Evolutionary conservation across 1,140 invertebrate genomes (phyloP).

Genomic region (Drosophila subobscura): DNA sequence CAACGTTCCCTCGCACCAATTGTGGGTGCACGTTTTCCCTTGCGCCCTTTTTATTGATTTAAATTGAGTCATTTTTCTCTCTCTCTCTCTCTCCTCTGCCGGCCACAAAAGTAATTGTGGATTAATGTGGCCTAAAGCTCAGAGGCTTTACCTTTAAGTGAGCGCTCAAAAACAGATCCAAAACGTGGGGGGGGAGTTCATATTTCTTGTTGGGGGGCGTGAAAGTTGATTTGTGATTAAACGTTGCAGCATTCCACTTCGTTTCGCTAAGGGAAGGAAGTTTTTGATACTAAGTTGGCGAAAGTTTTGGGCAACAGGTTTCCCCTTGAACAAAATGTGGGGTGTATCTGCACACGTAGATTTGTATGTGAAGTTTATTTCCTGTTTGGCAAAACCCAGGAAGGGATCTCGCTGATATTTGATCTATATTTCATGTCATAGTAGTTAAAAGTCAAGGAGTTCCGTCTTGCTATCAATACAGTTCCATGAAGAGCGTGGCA

Average conservation of each 20-base stretch:
- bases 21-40: conserved; percentile 2
- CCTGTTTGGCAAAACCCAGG: background rate
- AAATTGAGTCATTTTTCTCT: conserved; percentile 75
- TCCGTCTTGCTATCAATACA: too few relatives aligned
- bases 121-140: conserved; percentile 47
- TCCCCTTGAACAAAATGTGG: background rate
- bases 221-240: conserved; percentile 53
- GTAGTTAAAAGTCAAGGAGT: too few relatives aligned
- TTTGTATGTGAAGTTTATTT: too few relatives aligned
- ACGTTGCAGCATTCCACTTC: conserved; percentile 1
- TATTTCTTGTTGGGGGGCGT: conserved; percentile 42
- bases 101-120: conserved; percentile 58
- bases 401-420: too few relatives aligned
- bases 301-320: conserved; percentile 46
- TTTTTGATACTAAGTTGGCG: conserved; percentile 14
- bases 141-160: conserved; percentile 34
- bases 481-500: too few relatives aligned
- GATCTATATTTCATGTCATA: too few relatives aligned
- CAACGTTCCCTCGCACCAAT: conserved; percentile 41
- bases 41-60: conserved; percentile 68
- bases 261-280: conserved; percentile 36
- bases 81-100: conserved; percentile 24
- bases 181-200: conserved; percentile 43
- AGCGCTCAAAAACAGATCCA: conserved; percentile 25
- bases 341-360: too few relatives aligned